Evolutionary conservation across 2,113 vertebrate genomes (phyloP), one percentile per base, ranked within the genome.

Genomic region (Pardalotus punctatus): DNA sequence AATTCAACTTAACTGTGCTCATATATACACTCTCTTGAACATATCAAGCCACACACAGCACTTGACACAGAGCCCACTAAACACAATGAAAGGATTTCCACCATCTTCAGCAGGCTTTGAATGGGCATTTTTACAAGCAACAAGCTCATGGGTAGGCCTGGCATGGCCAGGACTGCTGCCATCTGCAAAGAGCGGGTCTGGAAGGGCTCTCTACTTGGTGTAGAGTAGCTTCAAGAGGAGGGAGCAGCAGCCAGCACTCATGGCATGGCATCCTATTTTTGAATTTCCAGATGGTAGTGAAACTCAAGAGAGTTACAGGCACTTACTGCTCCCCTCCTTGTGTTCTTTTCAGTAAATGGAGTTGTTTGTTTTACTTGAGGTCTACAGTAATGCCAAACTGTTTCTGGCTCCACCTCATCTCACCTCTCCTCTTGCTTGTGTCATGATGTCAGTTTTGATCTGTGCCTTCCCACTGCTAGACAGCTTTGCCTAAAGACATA

Each of bases 391-490:
- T 74, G 65, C 70, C 89, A 94, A 84, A 94, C 62, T 96, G 50
- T 48, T 96, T 96, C 94, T 92, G 95, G 70, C 92, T 97, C 67
- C 82, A 78, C 65, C 92, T 96, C 87, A 94, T 76, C 80, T 90
- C 95, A 93, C 94, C 48, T 94, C 89, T 86, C 84, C 8, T 4
- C 69, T 97, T 92, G 79, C 93, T 81, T 88, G 88, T 97, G 95
- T 96, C 88, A 69, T 81, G 67, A 81, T 97, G 93, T 97, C 97
- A 97, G 88, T 96, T 98, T 97, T 98, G 94, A 97, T 97, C 96
- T 97, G 24, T 91, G 94, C 92, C 83, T 98, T 97, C 93, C 96
- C 96, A 95, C 91, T 84, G 85, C 76, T 96, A 89, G 95, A 94
- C 94, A 95, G 88, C 87, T 96, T 97, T 96, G 95, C 97, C 97